Conservation (phyloP, 2,888 invertebrate species). For the Podabrus alpinus region DNA sequence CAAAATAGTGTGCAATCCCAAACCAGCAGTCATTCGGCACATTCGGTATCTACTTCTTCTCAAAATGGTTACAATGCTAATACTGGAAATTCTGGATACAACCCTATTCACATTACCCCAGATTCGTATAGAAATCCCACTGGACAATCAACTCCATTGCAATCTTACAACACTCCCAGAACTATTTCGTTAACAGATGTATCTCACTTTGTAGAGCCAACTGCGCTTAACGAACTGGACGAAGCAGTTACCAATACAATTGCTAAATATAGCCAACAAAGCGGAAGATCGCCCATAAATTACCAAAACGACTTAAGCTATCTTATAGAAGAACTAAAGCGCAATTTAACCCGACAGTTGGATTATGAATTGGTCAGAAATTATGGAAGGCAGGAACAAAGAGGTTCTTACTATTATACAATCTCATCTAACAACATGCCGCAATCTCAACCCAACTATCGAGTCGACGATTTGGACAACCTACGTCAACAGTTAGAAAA, state of each 20-base stretch:
- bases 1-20: constrained; percentile 32
- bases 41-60: not conserved
- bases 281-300: constrained; percentile 24
- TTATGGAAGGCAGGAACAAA: constrained; percentile 47
- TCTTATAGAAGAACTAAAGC: constrained; percentile 44
- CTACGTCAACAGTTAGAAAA: constrained; percentile 47
- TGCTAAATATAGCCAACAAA: constrained; percentile 34
- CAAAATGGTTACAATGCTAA: not conserved
- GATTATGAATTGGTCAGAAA: constrained; percentile 45
- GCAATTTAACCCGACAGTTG: constrained; percentile 47
- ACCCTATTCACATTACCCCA: constrained; percentile 15
- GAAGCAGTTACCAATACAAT: constrained; percentile 42
- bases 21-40: constrained; percentile 5
- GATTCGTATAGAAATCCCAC: constrained; percentile 9
- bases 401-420: constrained; percentile 42
- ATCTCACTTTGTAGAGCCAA: constrained; percentile 47
- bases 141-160: not conserved
- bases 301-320: constrained; percentile 43
- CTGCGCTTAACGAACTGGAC: constrained; percentile 43
- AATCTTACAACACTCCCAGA: not conserved
- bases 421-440: constrained; percentile 33
- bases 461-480: constrained; percentile 45
- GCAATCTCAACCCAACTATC: constrained; percentile 47
- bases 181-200: constrained; percentile 45
- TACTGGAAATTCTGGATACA: not conserved